These are phyloP conservation scores for Campylomormyrus numenius DNA, from an alignment of 2,113 vertebrate species.

Conservation along the genomic window DNA sequence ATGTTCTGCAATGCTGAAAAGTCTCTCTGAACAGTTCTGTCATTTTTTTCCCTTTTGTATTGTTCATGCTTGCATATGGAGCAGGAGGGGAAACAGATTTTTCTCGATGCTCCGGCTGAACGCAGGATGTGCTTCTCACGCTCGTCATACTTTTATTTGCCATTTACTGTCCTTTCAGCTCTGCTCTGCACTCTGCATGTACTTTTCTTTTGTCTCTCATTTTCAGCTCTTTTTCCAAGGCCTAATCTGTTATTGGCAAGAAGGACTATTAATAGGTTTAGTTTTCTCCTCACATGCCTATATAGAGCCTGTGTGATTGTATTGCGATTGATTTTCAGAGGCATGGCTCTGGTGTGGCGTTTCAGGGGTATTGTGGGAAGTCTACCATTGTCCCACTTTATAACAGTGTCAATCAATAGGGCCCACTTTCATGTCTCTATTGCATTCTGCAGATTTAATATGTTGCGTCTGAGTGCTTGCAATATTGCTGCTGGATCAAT, in stretches of 20 bases:
- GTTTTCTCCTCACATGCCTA: neutral
- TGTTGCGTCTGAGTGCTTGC: neutral
- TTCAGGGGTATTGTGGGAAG: neutral
- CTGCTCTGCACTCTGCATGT: neutral
- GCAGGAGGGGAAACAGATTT: neutral
- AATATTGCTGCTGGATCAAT: neutral
- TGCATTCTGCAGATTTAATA: neutral
- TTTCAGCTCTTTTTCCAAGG: neutral
- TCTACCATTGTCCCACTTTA: neutral
- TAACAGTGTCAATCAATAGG: neutral
- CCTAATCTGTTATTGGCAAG: neutral
- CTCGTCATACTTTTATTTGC: neutral
- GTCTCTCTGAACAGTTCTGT: neutral
- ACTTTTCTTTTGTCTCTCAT: neutral
- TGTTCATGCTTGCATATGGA: neutral
- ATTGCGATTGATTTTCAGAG: slow-evolving; percentile 6
- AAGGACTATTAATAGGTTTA: neutral
- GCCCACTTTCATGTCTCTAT: neutral
- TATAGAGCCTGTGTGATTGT: neutral
- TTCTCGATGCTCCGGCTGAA: neutral
- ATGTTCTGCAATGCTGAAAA: neutral
- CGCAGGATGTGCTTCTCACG: neutral
- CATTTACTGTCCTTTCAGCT: neutral
- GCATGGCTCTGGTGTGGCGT: neutral
- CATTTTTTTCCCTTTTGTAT: neutral